Evolutionary conservation across 2,888 invertebrate genomes (phyloP).

Genomic region (Erannis defoliaria): DNA sequence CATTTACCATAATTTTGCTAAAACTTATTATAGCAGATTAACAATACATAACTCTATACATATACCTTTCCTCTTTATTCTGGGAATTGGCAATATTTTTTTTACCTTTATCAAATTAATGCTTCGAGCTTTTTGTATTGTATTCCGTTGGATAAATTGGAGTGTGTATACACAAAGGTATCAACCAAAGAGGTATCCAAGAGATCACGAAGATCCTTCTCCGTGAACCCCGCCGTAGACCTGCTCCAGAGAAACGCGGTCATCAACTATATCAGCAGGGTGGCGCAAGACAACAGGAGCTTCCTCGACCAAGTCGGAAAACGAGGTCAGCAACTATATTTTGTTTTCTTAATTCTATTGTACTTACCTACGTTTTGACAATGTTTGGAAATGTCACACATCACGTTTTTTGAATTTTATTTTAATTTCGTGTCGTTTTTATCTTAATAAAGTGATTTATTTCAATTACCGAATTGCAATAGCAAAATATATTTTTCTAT

Average conservation of each 20-base stretch:
- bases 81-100: background rate
- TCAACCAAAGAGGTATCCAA: slow-evolving; percentile 54
- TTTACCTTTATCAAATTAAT: background rate
- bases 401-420: background rate
- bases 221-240: slow-evolving; percentile 75
- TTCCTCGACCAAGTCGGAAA: slow-evolving; percentile 74
- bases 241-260: slow-evolving; percentile 67
- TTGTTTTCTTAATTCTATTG: background rate
- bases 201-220: slow-evolving; percentile 68
- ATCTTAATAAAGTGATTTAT: too few species aligned
- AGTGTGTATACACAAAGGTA: slow-evolving; percentile 57
- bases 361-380: background rate
- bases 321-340: slow-evolving; percentile 65
- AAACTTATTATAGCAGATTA: background rate
- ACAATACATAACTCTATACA: background rate
- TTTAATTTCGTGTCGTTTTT: too few species aligned
- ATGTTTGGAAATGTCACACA: too few species aligned
- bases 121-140: slow-evolving; percentile 3
- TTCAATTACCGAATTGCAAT: too few species aligned
- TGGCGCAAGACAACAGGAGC: slow-evolving; percentile 69
- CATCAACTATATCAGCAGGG: slow-evolving; percentile 63
- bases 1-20: too few species aligned
- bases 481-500: too few species aligned
- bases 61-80: background rate
- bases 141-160: slow-evolving; percentile 30